phyloP scores from a whole-genome alignment of 2,113 vertebrate species.

The Beaufortia kweichowensis region DNA sequence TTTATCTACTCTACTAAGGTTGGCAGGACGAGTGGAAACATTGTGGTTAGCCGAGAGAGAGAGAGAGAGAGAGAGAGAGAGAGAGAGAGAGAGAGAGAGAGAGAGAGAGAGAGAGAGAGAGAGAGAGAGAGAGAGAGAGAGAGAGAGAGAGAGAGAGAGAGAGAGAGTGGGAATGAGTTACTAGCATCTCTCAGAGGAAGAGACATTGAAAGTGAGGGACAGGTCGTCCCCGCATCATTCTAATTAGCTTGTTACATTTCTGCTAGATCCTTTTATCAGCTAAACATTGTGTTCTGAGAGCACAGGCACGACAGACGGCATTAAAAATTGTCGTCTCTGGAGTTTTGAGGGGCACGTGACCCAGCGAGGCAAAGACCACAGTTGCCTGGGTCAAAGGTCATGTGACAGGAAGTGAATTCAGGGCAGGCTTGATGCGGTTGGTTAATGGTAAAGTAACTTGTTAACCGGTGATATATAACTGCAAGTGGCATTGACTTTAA shows the following conservation, averaged over 20 bases:
- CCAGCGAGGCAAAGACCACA: neutral
- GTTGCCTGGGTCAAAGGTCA: conserved; percentile 46
- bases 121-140: conserved; percentile 23
- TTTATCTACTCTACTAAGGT: neutral
- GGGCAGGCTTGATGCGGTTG: neutral
- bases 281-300: neutral
- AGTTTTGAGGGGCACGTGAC: conserved; percentile 22
- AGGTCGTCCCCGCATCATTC: neutral
- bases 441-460: neutral
- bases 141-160: conserved; percentile 23
- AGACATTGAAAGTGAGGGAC: conserved; percentile 3
- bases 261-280: neutral
- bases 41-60: conserved; percentile 38
- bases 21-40: conserved; percentile 43
- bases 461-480: no score
- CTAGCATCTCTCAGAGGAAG: neutral
- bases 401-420: conserved; percentile 56
- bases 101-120: conserved; percentile 23
- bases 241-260: neutral
- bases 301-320: neutral
- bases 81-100: conserved; percentile 23
- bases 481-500: no score
- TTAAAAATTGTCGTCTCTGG: neutral
- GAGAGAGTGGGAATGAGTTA: conserved; percentile 26
- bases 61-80: conserved; percentile 23